Evolutionary conservation across 2,797 vertebrate genomes (phyloP).

Genomic region (Sebastes kiyomatsui): DNA sequence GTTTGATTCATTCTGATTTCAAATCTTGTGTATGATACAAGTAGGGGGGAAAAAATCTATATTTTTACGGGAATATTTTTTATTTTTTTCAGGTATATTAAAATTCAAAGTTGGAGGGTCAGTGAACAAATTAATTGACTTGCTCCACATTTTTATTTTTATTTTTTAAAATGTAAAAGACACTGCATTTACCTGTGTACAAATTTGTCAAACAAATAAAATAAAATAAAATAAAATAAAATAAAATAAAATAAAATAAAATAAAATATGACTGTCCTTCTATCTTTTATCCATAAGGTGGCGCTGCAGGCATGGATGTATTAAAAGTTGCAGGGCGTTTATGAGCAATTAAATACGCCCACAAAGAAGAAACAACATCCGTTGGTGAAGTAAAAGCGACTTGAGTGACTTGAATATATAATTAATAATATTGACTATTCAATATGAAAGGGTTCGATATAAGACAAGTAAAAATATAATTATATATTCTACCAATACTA

Average conservation of each 20-base stretch:
- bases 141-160: neutral
- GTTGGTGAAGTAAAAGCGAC: neutral
- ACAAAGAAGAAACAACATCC: constrained; percentile 35
- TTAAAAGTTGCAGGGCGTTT: neutral
- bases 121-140: neutral
- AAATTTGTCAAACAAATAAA: constrained; percentile 1
- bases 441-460: neutral
- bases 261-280: neutral
- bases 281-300: neutral
- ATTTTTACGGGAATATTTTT: neutral
- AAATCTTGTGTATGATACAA: neutral
- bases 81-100: neutral
- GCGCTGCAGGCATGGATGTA: neutral
- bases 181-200: neutral
- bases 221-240: neutral
- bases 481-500: rapidly evolving
- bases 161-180: neutral
- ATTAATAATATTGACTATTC: neutral
- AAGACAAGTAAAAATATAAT: rapidly evolving
- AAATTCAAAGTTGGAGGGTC: neutral
- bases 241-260: neutral
- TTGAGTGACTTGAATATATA: too few relatives aligned
- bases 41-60: neutral
- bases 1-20: neutral
- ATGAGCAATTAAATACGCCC: neutral